Base-by-base conservation (phyloP, 2,888 invertebrate species). In the Campaea margaritaria region DNA sequence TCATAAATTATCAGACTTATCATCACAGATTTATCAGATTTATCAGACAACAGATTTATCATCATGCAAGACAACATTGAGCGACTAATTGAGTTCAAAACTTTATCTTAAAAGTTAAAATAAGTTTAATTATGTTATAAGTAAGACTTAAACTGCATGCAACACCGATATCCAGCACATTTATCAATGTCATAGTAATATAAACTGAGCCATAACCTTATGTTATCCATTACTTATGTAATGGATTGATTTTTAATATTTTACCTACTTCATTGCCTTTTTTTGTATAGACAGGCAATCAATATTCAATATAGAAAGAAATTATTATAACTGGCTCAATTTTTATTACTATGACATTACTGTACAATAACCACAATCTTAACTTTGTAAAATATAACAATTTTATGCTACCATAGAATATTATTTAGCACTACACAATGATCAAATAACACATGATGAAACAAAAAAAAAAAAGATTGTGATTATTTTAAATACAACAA, bases 401-500 rank as follows among this genome's bases (percentile, higher is more conserved):
- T 9, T 31, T 7, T 31, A 9, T 31, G 27, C 44, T 44, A 21
- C 11, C 16, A 43, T 21, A 43, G 16, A 44, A 44, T 31, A 31
- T 9, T 31, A 21, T 5, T 21, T 36, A n/a, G 3, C 2, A 36
- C 36, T n/a, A 3, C 36, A 9, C 31, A 31, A 31, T 31, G 31
- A 36, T n/a, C 10, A 43, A 52, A 27, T 14, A 21, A 12, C 10
- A 13, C 21, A 5, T 34, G 7, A 14, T n/a, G 5, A 41, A 39
- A 16, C 2, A n/a, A 14, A 27, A 21, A 51, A 38, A 46, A 42
- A 44, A 34, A 51, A 48, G 39, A 65, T 65, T 73, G 70, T 68
- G 71, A 67, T 64, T 68, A 74, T 65, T 72, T 66, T 60, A 64
- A 64, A 51, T 16, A 47, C 8, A 39, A 56, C 38, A 55, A 65